A percentile compares a stretch with the other conserved stretches of the same genome.
phyloP scores from a whole-genome alignment of 2,113 vertebrate genomes.

The Malaclemys terrapin region DNA sequence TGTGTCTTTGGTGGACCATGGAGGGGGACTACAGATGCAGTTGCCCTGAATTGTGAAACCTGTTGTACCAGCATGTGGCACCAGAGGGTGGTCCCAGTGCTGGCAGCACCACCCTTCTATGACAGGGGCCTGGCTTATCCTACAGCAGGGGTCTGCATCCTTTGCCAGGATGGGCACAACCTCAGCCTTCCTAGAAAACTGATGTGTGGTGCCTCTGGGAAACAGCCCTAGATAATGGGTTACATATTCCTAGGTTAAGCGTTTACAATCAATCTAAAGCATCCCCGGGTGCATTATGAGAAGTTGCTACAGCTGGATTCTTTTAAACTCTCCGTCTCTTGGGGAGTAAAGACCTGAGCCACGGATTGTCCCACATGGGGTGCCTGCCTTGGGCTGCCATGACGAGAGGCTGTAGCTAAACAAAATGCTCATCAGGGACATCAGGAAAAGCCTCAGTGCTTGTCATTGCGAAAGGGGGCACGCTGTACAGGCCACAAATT shows the following conservation, averaged over 20 bases:
- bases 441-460: no score
- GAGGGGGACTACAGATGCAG: no score
- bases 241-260: not conserved
- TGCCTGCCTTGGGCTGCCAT: fast-evolving
- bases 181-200: not conserved
- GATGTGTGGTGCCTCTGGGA: not conserved
- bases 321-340: not conserved
- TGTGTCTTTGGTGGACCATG: no score
- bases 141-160: not conserved
- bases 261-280: not conserved
- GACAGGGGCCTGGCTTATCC: not conserved
- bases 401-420: not conserved
- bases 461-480: no score
- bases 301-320: not conserved
- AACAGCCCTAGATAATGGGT: not conserved
- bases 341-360: not conserved
- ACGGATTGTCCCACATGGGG: fast-evolving
- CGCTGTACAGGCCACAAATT: no score
- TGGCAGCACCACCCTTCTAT: not conserved
- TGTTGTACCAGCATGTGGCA: not conserved
- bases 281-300: no score
- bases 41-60: not conserved
- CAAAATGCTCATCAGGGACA: not conserved
- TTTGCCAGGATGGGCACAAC: not conserved
- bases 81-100: no score